Base-by-base conservation (phyloP, 2,113 vertebrate genomes). In the Limanda limanda region DNA sequence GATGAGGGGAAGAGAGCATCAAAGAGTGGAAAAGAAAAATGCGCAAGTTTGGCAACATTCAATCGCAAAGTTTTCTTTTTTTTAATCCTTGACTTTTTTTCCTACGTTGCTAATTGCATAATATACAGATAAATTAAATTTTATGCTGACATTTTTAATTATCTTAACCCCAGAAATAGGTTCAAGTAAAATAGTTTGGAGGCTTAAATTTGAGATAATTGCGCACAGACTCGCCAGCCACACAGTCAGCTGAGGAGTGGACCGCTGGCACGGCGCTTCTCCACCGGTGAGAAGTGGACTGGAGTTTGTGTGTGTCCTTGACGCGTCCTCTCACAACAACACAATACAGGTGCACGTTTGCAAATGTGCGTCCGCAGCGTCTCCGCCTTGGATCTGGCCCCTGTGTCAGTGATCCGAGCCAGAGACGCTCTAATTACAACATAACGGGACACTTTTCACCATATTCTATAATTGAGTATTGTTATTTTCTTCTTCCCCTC, bases 391-490 rank as follows among this genome's bases (percentile, higher is more conserved):
- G 74, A 76, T 74, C 70, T 79, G 74, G 73, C 66, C 67, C 8
- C 71, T 18, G 69, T 74, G 80, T 84, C 81, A 88, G 58, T 76
- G 83, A 84, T 81, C 83, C 73, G 65, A 42, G 27, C 59, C 76
- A 78, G 52, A 70, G 69, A 64, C 67, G 69, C 82, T 87, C 81
- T 86, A 81, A 89, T 83, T 87, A 83, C 85, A 84, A 85, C 74
- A 84, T 7, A 83, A 86, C 59, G 59, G 71, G 74, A 52, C 74
- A 59, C 59, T 86, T 80, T 85, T 83, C 75, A 52, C 73, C 89
- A 83, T 76, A 89, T 86, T 91, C 78, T 80, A 83, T 83, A 87
- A 90, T 89, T 71, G 75, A 82, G 71, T 87, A 88, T 89, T 88
- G 85, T 92, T 83, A 48, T 86, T 88, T 87, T 87, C 87, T 76